Conservation (phyloP, 2,113 vertebrate genomes). For the mouse (Mus musculus) region GRCm39 chr12:46664001-46664500, state of each 20-base stretch:
- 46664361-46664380: background rate
- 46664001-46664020: background rate
- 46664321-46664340: background rate
- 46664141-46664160: background rate
- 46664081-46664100: background rate
- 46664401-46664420: background rate
- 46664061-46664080: background rate
- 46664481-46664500: background rate
- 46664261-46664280: background rate
- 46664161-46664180: background rate
- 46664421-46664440: background rate
- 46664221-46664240: background rate
- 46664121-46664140: background rate
- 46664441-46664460: background rate
- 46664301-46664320: background rate
- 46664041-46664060: background rate
- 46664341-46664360: background rate
- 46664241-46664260: background rate
- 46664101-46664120: background rate
- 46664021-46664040: background rate
- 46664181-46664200: background rate
- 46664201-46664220: background rate
- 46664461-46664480: too few relatives aligned
- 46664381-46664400: background rate
- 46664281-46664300: background rate